Percentiles rank a stretch among this genome's conserved stretches.
These are phyloP conservation scores for Otocyon megalotis DNA, from an alignment of 2,113 vertebrate genomes.

Conservation along the genomic window DNA sequence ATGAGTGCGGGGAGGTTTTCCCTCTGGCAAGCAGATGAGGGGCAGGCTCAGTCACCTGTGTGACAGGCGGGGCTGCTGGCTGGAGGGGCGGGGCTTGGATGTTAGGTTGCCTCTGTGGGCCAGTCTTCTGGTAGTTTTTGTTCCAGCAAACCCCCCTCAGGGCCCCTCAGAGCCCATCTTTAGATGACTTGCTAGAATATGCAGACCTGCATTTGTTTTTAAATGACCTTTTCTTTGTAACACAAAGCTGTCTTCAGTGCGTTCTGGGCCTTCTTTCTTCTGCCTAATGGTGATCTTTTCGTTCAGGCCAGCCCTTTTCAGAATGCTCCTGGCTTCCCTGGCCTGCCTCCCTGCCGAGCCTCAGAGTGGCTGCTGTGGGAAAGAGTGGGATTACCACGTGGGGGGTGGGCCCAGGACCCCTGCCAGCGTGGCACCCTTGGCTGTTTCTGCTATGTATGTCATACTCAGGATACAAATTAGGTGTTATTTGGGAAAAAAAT, in stretches of 20 bases:
- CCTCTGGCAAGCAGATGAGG: not conserved
- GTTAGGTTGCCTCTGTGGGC: not conserved
- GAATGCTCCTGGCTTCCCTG: not conserved
- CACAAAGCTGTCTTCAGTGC: not conserved
- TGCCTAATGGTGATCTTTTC: not conserved
- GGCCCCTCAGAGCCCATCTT: not conserved
- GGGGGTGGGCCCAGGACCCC: not conserved
- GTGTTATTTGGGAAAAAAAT: not conserved
- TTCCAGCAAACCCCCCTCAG: not conserved
- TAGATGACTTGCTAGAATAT: not conserved
- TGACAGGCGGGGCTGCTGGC: not conserved
- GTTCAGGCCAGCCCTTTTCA: not conserved
- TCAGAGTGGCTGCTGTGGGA: too few relatives aligned
- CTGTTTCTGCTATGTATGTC: not conserved
- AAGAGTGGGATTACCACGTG: accelerated
- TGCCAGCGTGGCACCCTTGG: not conserved
- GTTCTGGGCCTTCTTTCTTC: not conserved
- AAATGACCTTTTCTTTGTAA: not conserved
- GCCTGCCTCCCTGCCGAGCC: not conserved
- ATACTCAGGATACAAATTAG: not conserved
- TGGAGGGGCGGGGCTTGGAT: not conserved
- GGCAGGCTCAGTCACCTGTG: not conserved
- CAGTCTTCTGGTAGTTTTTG: not conserved
- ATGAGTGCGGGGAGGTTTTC: conserved; percentile 3
- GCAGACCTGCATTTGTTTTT: not conserved